Evolutionary conservation across 2,797 vertebrate genomes (phyloP), one percentile per base, ranked within the genome.

Genomic region (Podarcis lilfordi): DNA sequence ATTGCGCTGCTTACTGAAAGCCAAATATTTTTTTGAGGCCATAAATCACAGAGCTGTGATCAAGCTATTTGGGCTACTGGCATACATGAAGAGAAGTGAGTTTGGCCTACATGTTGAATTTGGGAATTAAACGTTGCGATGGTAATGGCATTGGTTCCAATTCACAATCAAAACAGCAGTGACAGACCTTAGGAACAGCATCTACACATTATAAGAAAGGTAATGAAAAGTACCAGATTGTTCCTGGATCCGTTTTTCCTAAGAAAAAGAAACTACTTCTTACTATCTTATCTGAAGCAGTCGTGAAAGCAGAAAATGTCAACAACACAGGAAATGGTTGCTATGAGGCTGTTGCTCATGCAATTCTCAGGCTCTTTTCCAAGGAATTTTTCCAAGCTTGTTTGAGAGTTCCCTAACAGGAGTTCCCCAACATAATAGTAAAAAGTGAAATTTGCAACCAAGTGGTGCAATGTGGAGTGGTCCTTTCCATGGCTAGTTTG

Each of bases 321-420:
- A 55, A 29, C 27, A 88, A 23, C 61, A 86, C 1, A 86, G 25
- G 11, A 84, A 92, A 86, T 2, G 10, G 19, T 76, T 68, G 84
- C 19, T n/a, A 76, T 85, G 77, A 76, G 15, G 23, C 72, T 76
- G 80, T 75, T 64, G 74, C 21, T 29, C 8, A 50, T 15, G 27
- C 1, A 80, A 19, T 72, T 59, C 50, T 50, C 66, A 86, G 35
- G 45, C 35, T 81, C 29, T 40, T 25, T 15, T 81, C 69, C 78
- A 80, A 23, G n/a, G 43, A 29, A n/a, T 3, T 3, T 82, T 82
- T 43, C 35, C 13, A 43, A 68, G 13, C 8, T 78, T 74, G 68
- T 5, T 81, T 74, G 55, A 23, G 19, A 72, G 50, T 13, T 50
- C 11, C 35, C 43, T 87, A 32, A 27, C 68, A 86, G 7, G 10